Evolutionary conservation across 2,113 vertebrate genomes (phyloP).

Genomic region (Antechinus flavipes): DNA sequence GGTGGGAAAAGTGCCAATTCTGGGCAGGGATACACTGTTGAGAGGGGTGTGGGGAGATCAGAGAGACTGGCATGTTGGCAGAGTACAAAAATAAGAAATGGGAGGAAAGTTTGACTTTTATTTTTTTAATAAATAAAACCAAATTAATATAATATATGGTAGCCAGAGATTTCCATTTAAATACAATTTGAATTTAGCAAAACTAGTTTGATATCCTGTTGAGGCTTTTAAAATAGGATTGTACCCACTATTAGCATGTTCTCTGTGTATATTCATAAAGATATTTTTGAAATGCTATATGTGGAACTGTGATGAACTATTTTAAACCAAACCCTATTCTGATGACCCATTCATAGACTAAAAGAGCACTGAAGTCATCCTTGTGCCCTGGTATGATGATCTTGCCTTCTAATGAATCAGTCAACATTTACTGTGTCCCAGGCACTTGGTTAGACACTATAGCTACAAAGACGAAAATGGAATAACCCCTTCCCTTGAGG

Average conservation of each 20-base stretch:
- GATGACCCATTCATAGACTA: background rate
- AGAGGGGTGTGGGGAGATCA: conserved; percentile 1
- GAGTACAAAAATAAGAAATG: conserved; percentile 2
- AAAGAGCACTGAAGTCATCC: background rate
- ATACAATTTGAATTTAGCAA: conserved; percentile 35
- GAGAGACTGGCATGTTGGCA: background rate
- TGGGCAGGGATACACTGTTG: conserved; percentile 48
- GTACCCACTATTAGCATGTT: background rate
- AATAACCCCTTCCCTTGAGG: background rate
- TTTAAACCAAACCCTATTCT: background rate
- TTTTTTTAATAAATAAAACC: conserved; percentile 50
- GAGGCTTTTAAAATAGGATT: background rate
- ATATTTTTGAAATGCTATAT: conserved; percentile 4
- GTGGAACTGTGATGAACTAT: background rate
- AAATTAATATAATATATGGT: background rate
- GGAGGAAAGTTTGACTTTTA: conserved; percentile 34
- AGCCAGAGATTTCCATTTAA: conserved; percentile 21
- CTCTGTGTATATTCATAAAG: background rate
- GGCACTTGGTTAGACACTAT: background rate
- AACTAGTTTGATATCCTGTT: conserved; percentile 2
- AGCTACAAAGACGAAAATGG: background rate
- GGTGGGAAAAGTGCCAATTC: conserved; percentile 48
- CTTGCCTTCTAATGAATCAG: background rate
- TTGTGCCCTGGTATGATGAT: background rate
- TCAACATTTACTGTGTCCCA: background rate